Evolutionary conservation across 1,140 invertebrate species (phyloP), one percentile per base, ranked within the genome.

Genomic region (Papilio dardanus): DNA sequence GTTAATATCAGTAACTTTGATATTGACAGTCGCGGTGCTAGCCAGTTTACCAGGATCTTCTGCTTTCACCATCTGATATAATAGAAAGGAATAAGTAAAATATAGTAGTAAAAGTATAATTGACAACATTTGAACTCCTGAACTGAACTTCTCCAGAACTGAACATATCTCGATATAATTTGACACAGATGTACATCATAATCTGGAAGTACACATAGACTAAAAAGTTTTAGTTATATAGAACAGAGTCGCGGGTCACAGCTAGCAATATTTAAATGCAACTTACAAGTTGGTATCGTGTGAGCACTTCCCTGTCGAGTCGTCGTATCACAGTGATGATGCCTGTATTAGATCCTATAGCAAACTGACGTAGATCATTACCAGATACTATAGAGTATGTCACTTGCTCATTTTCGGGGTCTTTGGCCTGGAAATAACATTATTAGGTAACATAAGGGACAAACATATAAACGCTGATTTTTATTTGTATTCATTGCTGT

Each of bases 1-100:
- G 83, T 98, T 98, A 42, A 98, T 97, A 84, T 98, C 98, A 0
- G 97, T 97, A 0, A 99, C 96, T 86, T 96, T 96, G 21, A 99
- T 97, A 83, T 98, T 97, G 0, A 98, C 96, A 1, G 96, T 97
- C 0, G 97, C 96, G 1, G 96, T 97, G 77, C 96, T 97, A 0
- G 96, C 96, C 31, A 98, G 89, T 42, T 97, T 97, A 14, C 97
- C 97, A 19, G 96, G 95, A 88, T 99, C 97, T 88, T 97, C 97
- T 0, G 97, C 97, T 94, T 96, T 96, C 30, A 98, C 95, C 76
- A 97, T 94, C 96, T 97, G 85, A 67, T 92, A 79, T 50, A 24
- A 42, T 88, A 73, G 75, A 65, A n/a, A 46, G 5, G 16, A 0
- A 3, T 40, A n/a, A n/a, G n/a, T n/a, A n/a, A n/a, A n/a, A n/a